Percentiles rank a stretch among this genome's conserved stretches.
These are phyloP conservation scores for Trachelipus rathkii DNA, from an alignment of 1,140 invertebrate genomes.

Conservation along the genomic window DNA sequence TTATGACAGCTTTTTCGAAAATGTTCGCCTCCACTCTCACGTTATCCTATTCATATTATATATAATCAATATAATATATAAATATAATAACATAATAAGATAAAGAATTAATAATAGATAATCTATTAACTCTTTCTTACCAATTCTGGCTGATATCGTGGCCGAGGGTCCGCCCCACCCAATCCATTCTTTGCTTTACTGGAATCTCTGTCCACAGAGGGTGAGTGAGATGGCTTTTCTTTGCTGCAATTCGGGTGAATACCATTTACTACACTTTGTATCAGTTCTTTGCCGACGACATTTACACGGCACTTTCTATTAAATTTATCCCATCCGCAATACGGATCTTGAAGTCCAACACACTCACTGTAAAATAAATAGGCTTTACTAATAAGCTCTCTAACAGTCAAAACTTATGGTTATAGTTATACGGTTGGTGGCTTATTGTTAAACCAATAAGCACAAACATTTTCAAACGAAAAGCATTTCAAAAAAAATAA, in stretches of 20 bases:
- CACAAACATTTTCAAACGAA: too few species aligned
- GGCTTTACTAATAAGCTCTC: background rate
- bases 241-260: constrained; percentile 24
- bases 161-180: constrained; percentile 13
- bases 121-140: background rate
- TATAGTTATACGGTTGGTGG: too few species aligned
- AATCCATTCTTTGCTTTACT: constrained; percentile 18
- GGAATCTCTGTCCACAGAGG: constrained; percentile 29
- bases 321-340: constrained; percentile 30
- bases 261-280: constrained; percentile 26
- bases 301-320: constrained; percentile 28
- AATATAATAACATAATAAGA: too few species aligned
- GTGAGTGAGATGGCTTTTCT: constrained; percentile 27
- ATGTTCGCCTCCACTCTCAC: too few species aligned
- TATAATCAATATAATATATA: too few species aligned
- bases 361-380: constrained; percentile 17
- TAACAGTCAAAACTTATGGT: too few species aligned
- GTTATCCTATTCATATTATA: too few species aligned
- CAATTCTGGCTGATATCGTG: constrained; percentile 21
- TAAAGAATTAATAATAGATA: too few species aligned
- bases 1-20: too few species aligned
- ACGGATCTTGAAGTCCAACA: constrained; percentile 27
- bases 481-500: too few species aligned
- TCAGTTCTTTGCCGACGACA: constrained; percentile 22
- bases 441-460: too few species aligned